These are phyloP conservation scores for Magallana ariakensis DNA, from an alignment of 1,140 invertebrate genomes.

Conservation along the genomic window DNA sequence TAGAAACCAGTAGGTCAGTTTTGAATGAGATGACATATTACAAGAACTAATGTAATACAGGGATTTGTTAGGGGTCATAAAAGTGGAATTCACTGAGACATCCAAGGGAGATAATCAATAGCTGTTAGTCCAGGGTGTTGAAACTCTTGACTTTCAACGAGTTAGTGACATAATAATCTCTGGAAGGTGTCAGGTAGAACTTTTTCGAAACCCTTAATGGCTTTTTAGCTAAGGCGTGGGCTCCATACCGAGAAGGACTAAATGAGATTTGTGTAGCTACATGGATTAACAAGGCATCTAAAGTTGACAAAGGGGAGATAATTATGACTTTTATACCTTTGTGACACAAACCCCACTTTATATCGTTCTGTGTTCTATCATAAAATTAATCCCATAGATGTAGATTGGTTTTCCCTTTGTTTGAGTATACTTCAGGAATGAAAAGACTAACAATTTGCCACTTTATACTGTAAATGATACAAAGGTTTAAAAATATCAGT, in stretches of 20 bases:
- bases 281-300: neutral
- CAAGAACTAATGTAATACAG: neutral
- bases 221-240: neutral
- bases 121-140: neutral
- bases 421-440: neutral
- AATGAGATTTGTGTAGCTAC: neutral
- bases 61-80: neutral
- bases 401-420: neutral
- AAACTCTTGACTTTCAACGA: conserved; percentile 23
- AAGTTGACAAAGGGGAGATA: conserved; percentile 2
- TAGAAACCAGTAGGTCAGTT: neutral
- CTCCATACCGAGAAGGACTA: neutral
- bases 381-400: conserved; percentile 6
- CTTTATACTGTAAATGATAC: conserved; percentile 12
- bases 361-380: neutral
- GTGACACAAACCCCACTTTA: neutral
- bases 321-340: conserved; percentile 13
- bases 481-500: conserved; percentile 14
- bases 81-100: neutral
- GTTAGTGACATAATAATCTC: conserved; percentile 21
- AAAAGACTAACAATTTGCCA: neutral
- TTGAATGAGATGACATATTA: conserved; percentile 22
- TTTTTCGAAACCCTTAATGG: neutral
- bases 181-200: neutral
- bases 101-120: conserved; percentile 31